phyloP scores from a whole-genome alignment of 2,797 vertebrate species.

The Phyllotis vaccarum region DNA sequence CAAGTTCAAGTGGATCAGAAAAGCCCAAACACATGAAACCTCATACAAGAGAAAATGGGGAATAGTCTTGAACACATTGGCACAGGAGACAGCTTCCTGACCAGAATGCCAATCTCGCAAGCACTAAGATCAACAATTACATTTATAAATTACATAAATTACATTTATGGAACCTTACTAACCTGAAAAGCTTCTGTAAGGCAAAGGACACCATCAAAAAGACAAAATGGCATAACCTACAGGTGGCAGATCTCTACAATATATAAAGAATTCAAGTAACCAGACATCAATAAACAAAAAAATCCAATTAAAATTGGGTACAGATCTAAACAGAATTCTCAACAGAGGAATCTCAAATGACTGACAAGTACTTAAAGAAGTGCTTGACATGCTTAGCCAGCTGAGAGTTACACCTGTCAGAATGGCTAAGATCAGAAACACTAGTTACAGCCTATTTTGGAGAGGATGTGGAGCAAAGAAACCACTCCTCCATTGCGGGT shows the following conservation, averaged over 20 bases:
- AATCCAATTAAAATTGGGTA: background rate
- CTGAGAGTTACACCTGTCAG: background rate
- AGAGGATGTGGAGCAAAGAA: background rate
- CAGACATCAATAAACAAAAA: background rate
- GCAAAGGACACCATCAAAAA: background rate
- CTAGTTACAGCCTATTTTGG: background rate
- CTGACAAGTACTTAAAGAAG: background rate
- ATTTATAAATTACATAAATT: no score
- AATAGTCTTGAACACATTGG: background rate
- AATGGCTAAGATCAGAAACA: background rate
- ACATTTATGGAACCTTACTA: background rate
- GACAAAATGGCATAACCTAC: background rate
- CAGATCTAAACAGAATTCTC: background rate
- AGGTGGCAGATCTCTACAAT: background rate
- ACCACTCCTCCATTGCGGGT: background rate
- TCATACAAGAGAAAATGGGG: background rate
- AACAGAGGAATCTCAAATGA: background rate
- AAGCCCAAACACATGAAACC: background rate
- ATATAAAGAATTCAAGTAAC: background rate
- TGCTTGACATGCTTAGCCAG: background rate
- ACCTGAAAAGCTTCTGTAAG: background rate
- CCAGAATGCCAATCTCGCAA: background rate
- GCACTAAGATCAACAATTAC: background rate
- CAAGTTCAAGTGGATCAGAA: background rate
- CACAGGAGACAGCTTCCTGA: background rate